Evolutionary conservation across 2,797 vertebrate genomes (phyloP), one percentile per base, ranked within the genome.

Genomic region (Chelon labrosus): DNA sequence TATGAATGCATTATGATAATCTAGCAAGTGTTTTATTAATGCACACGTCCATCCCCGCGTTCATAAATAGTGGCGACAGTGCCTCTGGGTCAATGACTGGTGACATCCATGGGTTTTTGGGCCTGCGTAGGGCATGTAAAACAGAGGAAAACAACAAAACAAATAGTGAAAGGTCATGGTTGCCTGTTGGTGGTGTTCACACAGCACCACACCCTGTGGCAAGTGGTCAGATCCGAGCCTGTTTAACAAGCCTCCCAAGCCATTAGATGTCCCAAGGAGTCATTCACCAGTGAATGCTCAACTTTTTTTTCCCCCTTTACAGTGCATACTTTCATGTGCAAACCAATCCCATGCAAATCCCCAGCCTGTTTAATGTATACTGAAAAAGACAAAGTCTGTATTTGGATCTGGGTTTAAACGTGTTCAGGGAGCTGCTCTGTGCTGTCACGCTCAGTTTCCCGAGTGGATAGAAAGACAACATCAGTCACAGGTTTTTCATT

Each of bases 21-120:
- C n/a, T n/a, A n/a, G n/a, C n/a, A n/a, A 68, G 53, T 74, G 41
- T 71, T 80, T 80, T 65, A 82, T 80, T 71, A 77, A 85, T 75
- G 44, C 61, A 78, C 38, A 77, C 0, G 10, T 51, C 56, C 56
- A 35, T 71, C 25, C 73, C 41, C 56, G 41, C 59, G 74, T 44
- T 61, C 44, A 42, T 83, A 31, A 79, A 81, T 79, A 83, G 63
- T 35, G 58, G 52, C 61, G 35, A 54, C 31, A 69, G 58, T 47
- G 53, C 66, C 67, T 52, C 8, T 0, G 53, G 85, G 67, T 82
- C 53, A 74, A 31, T 70, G 77, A 16, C 27, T 64, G 54, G 20
- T 80, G 62, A 31, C 56, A 47, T 61, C 27, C 3, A 1, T 0
- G 22, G 31, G 50, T 56, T 73, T 78, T 22, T 41, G 38, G 47